Percentiles rank a stretch among this genome's conserved stretches.
Evolutionary conservation across 2,888 invertebrate species (phyloP).

Genomic region (Pyrgus malvae): DNA sequence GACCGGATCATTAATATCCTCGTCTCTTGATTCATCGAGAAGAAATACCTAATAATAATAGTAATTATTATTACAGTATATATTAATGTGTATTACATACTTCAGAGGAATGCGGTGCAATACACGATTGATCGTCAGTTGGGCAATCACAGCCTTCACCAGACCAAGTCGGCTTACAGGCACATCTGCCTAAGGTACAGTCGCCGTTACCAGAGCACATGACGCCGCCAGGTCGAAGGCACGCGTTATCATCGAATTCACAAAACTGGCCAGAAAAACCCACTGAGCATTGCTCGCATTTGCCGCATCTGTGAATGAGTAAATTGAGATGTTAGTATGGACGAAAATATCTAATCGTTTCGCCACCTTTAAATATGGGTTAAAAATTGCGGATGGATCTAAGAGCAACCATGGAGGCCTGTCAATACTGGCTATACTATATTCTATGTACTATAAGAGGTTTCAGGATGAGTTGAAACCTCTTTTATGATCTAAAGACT

Average conservation of each 20-base stretch:
- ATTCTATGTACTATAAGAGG: too few species aligned
- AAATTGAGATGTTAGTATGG: neutral
- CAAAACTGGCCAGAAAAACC: constrained; percentile 14
- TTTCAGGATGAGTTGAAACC: too few species aligned
- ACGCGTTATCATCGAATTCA: constrained; percentile 5
- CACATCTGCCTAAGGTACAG: constrained; percentile 7
- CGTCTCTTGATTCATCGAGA: too few species aligned
- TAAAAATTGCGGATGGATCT: too few species aligned
- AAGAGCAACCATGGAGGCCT: too few species aligned
- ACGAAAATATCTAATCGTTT: too few species aligned
- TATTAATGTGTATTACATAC: constrained; percentile 33
- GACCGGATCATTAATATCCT: too few species aligned
- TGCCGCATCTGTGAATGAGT: constrained; percentile 15
- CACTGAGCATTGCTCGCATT: constrained; percentile 7
- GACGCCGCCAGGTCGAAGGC: constrained; percentile 2
- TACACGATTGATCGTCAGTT: constrained; percentile 37
- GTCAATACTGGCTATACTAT: too few species aligned
- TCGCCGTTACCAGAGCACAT: constrained; percentile 10
- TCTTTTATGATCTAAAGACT: too few species aligned
- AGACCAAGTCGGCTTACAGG: constrained; percentile 2
- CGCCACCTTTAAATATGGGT: too few species aligned
- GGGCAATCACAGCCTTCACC: constrained; percentile 51
- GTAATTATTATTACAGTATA: too few species aligned
- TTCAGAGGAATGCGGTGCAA: constrained; percentile 50
- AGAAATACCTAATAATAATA: too few species aligned